These are phyloP conservation scores for Xerus rutilus DNA, from an alignment of 2,797 vertebrate genomes.

Conservation along the genomic window DNA sequence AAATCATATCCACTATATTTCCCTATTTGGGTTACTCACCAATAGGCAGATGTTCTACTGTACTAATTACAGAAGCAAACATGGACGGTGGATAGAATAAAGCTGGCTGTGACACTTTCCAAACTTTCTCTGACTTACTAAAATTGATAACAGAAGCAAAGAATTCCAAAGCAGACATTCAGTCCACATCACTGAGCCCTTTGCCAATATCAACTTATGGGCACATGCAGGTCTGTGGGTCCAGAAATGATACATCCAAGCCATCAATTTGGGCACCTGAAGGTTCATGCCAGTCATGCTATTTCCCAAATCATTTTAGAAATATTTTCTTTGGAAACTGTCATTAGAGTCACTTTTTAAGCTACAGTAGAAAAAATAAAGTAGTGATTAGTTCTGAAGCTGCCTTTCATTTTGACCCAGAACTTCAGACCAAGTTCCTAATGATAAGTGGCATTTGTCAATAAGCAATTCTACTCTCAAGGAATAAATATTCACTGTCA, in stretches of 20 bases:
- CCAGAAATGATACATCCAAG: background rate
- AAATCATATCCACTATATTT: slow-evolving; percentile 70
- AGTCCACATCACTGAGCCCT: background rate
- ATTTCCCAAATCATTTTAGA: background rate
- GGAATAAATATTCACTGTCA: background rate
- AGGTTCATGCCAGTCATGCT: background rate
- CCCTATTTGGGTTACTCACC: slow-evolving; percentile 47
- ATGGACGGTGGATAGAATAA: background rate
- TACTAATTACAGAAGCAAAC: slow-evolving; percentile 65
- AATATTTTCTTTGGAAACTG: background rate
- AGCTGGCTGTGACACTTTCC: slow-evolving; percentile 67
- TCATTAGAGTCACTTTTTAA: background rate
- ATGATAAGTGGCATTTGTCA: background rate
- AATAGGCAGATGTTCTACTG: slow-evolving; percentile 51
- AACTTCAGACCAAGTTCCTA: background rate
- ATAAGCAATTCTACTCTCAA: background rate
- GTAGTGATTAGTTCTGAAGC: background rate
- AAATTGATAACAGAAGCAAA: background rate
- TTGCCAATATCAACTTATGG: background rate
- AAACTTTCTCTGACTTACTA: background rate
- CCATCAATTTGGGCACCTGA: background rate
- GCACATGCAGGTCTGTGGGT: fast-evolving
- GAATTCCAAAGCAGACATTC: background rate
- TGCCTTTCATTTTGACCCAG: background rate
- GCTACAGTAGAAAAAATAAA: background rate